Conservation (phyloP, 2,888 invertebrate genomes). For the Oligia fasciuncula region DNA sequence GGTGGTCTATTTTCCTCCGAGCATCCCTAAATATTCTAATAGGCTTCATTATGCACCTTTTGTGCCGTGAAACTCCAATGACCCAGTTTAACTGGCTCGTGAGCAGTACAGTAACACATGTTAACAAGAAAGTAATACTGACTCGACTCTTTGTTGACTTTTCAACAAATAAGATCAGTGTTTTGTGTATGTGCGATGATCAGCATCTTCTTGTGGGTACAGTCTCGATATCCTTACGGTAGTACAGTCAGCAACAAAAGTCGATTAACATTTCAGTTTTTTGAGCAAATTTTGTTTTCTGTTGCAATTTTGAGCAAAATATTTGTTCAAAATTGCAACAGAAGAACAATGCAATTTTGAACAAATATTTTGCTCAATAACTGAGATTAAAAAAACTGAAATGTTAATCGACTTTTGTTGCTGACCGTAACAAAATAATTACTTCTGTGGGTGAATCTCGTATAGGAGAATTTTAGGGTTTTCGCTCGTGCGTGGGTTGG, state of each 20-base stretch:
- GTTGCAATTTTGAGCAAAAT: too few relatives aligned
- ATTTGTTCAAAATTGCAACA: too few relatives aligned
- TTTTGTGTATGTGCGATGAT: constrained; percentile 33
- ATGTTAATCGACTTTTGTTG: too few relatives aligned
- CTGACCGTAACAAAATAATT: not conserved
- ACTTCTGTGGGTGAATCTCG: not conserved
- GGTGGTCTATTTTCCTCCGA: not conserved
- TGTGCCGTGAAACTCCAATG: constrained; percentile 46
- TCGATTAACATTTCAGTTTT: too few relatives aligned
- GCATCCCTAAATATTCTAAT: constrained; percentile 40
- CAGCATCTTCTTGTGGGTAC: constrained; percentile 2
- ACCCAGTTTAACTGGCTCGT: constrained; percentile 51
- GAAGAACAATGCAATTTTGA: too few relatives aligned
- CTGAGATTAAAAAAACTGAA: too few relatives aligned
- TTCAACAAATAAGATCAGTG: constrained; percentile 52
- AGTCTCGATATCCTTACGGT: constrained; percentile 7
- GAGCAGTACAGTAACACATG: constrained; percentile 43
- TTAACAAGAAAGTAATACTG: constrained; percentile 58
- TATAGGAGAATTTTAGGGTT: not conserved
- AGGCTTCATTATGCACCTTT: constrained; percentile 39
- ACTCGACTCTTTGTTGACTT: constrained; percentile 39
- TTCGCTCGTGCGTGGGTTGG: not conserved
- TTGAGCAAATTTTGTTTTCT: too few relatives aligned
- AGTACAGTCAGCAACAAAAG: not conserved
- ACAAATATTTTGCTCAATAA: too few relatives aligned